These are phyloP conservation scores for Petrocephalus sullivani DNA, from an alignment of 2,797 vertebrate genomes.

Conservation along the genomic window DNA sequence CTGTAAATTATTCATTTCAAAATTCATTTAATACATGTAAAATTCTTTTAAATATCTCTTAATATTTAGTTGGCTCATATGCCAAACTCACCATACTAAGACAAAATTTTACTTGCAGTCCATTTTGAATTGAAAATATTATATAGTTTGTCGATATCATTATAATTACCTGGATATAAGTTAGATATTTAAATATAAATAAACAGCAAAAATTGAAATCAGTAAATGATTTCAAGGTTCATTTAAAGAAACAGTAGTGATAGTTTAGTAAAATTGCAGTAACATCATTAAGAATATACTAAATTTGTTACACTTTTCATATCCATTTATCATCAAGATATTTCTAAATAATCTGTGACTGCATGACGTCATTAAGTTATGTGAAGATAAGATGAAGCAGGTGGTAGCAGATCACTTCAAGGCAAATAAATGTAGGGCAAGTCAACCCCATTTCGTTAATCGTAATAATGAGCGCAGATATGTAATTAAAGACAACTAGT, in stretches of 20 bases:
- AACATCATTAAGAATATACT: background rate
- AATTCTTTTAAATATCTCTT: background rate
- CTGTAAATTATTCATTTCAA: background rate
- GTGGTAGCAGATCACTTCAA: slow-evolving; percentile 37
- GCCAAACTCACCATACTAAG: background rate
- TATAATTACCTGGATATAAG: background rate
- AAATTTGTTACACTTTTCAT: background rate
- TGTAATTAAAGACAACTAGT: background rate
- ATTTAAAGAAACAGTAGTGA: background rate
- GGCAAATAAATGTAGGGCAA: slow-evolving; percentile 29
- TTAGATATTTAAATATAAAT: background rate
- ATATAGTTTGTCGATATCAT: background rate
- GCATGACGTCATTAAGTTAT: background rate
- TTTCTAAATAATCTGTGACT: background rate
- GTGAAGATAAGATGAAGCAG: background rate
- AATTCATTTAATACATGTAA: background rate
- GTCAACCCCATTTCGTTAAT: slow-evolving; percentile 36
- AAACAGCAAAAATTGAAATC: background rate
- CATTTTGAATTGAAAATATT: background rate
- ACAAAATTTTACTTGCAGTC: background rate
- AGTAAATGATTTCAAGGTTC: background rate
- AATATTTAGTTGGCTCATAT: background rate
- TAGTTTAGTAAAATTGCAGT: background rate
- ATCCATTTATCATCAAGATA: background rate
- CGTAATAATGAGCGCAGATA: slow-evolving; percentile 28